phyloP scores from a whole-genome alignment of 64 coral and sea anemone species.

The Pachyseris speciosa region DNA sequence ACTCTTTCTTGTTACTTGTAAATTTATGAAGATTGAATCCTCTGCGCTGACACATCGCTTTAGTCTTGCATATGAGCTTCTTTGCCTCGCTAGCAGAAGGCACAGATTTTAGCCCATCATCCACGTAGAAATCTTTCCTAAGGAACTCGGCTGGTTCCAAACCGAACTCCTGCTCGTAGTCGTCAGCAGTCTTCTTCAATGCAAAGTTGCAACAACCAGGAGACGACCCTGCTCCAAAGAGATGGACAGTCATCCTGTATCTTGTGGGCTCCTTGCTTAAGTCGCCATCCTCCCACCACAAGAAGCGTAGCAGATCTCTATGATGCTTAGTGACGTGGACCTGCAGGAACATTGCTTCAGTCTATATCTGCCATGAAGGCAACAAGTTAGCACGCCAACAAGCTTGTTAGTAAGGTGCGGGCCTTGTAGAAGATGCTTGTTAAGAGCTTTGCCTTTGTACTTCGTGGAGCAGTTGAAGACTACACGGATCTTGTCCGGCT shows the following conservation, averaged over 20 bases:
- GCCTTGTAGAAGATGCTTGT: slow-evolving; percentile 60
- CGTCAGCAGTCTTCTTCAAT: slow-evolving; percentile 60
- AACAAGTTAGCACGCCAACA: slow-evolving; percentile 57
- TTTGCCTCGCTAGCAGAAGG: background rate
- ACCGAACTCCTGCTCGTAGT: slow-evolving; percentile 13
- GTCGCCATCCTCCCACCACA: slow-evolving; percentile 73
- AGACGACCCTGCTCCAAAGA: slow-evolving; percentile 71
- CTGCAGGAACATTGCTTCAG: slow-evolving; percentile 78
- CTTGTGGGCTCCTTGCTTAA: slow-evolving; percentile 22
- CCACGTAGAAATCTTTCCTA: slow-evolving; percentile 61
- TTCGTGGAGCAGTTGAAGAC: slow-evolving; percentile 40
- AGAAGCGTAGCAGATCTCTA: slow-evolving; percentile 57
- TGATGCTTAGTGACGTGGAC: slow-evolving; percentile 47
- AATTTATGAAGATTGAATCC: slow-evolving; percentile 8
- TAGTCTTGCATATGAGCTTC: slow-evolving; percentile 32
- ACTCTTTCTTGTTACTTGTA: background rate
- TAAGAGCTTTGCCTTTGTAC: slow-evolving; percentile 6
- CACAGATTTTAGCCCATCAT: slow-evolving; percentile 64
- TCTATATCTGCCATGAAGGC: slow-evolving; percentile 63
- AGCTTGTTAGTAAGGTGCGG: slow-evolving; percentile 61
- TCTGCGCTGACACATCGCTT: background rate
- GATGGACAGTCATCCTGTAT: slow-evolving; percentile 70
- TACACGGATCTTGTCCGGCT: slow-evolving; percentile 33
- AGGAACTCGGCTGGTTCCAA: slow-evolving; percentile 53
- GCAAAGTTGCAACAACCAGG: slow-evolving; percentile 60